phyloP scores from a whole-genome alignment of 2,888 invertebrate genomes.

The Drosophila kanekoi region DNA sequence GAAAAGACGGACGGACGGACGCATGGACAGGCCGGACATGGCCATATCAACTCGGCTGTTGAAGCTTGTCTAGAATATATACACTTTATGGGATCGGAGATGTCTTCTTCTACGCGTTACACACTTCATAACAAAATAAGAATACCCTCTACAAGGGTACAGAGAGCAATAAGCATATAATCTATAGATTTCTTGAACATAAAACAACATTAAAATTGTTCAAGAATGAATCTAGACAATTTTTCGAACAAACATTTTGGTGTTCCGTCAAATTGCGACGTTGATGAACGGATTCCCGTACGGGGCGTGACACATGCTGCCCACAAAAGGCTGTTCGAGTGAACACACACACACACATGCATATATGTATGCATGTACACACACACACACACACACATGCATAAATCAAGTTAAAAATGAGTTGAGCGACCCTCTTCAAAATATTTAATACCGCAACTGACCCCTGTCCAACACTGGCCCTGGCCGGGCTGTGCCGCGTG shows the following conservation, averaged over 20 bases:
- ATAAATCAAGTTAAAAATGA: conserved; percentile 74
- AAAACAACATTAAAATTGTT: conserved; percentile 41
- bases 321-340: conserved; percentile 37
- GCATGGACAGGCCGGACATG: no score
- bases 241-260: not conserved
- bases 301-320: conserved; percentile 69
- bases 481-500: no score
- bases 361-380: no score
- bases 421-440: conserved; percentile 81
- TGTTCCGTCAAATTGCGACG: conserved; percentile 11
- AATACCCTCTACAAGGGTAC: no score
- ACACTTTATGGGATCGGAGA: no score
- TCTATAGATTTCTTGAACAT: no score
- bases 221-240: conserved; percentile 50
- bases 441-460: conserved; percentile 84
- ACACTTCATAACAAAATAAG: no score
- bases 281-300: conserved; percentile 49
- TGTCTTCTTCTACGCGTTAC: no score
- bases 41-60: no score
- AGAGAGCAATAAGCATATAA: no score
- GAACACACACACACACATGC: not conserved
- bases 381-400: not conserved
- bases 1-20: no score
- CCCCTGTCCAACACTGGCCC: conserved; percentile 76
- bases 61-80: no score